phyloP scores from a whole-genome alignment of 2,113 vertebrate genomes.

The Perca flavescens region DNA sequence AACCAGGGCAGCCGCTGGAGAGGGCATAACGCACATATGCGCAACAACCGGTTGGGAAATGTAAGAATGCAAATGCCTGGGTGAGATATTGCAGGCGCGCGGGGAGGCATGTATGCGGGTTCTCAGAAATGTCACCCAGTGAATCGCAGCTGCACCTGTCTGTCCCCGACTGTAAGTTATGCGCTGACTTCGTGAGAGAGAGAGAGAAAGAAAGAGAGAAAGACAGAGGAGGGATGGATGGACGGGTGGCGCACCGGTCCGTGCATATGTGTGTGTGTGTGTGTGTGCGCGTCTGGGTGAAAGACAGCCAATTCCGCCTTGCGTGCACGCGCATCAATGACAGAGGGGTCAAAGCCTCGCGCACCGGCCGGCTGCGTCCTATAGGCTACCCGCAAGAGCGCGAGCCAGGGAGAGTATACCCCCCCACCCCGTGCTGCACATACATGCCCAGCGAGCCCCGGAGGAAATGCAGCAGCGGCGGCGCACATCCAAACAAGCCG shows the following conservation, averaged over 20 bases:
- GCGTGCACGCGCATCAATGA: constrained; percentile 84
- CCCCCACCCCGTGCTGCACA: background rate
- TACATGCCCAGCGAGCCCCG: constrained; percentile 18
- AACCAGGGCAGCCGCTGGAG: constrained; percentile 21
- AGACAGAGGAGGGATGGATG: background rate
- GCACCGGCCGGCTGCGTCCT: constrained; percentile 70
- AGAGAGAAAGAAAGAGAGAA: background rate
- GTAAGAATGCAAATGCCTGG: constrained; percentile 21
- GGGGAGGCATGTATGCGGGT: constrained; percentile 20
- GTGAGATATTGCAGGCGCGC: constrained; percentile 12
- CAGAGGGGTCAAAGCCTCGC: constrained; percentile 85
- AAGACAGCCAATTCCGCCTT: constrained; percentile 2
- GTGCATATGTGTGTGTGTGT: constrained; percentile 10
- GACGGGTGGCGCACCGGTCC: constrained; percentile 39
- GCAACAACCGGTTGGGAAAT: constrained; percentile 67
- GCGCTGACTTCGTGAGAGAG: constrained; percentile 42
- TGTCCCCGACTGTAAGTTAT: constrained; percentile 47
- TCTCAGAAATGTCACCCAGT: constrained; percentile 57
- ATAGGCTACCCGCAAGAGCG: constrained; percentile 2
- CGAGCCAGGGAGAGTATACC: constrained; percentile 2
- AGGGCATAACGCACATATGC: constrained; percentile 59
- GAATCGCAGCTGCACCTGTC: constrained; percentile 44
- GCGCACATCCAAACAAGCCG: constrained; percentile 34
- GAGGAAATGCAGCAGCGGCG: constrained; percentile 38
- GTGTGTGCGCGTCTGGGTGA: constrained; percentile 39